phyloP scores from a whole-genome alignment of 2,797 vertebrate species.

The Pogoniulus pusillus region DNA sequence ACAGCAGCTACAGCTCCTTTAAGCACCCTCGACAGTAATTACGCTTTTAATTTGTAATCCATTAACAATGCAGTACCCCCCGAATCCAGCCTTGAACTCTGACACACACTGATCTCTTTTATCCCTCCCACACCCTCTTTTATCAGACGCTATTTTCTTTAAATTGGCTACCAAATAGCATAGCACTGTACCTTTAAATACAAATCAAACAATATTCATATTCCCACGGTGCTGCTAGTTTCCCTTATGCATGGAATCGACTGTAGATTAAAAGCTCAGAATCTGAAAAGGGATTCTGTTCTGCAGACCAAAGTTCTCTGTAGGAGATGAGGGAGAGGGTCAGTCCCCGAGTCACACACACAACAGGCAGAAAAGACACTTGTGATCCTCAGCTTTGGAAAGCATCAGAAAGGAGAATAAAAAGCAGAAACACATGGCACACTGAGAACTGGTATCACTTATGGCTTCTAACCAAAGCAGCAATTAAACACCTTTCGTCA shows the following conservation, averaged over 20 bases:
- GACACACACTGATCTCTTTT: slow-evolving; percentile 23
- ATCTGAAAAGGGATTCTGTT: slow-evolving; percentile 66
- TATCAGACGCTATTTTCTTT: slow-evolving; percentile 53
- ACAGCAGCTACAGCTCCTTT: slow-evolving; percentile 36
- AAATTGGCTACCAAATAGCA: slow-evolving; percentile 53
- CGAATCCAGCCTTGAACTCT: slow-evolving; percentile 33
- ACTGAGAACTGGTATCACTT: slow-evolving; percentile 70
- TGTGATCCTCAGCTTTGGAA: slow-evolving; percentile 68
- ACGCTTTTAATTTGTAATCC: slow-evolving; percentile 18
- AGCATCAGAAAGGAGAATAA: slow-evolving; percentile 70
- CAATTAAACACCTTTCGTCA: slow-evolving; percentile 66
- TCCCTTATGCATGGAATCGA: slow-evolving; percentile 61
- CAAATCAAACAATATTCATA: slow-evolving; percentile 73
- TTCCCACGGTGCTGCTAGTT: slow-evolving; percentile 66
- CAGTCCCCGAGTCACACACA: slow-evolving; percentile 73
- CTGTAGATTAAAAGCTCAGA: slow-evolving; percentile 70
- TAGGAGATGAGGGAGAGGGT: slow-evolving; percentile 68
- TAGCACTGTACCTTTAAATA: slow-evolving; percentile 70
- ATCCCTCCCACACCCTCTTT: slow-evolving; percentile 37
- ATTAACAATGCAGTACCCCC: slow-evolving; percentile 33
- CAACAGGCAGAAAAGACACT: slow-evolving; percentile 73
- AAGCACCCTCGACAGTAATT: slow-evolving; percentile 14
- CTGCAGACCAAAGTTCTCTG: slow-evolving; percentile 73
- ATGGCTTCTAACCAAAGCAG: slow-evolving; percentile 69
- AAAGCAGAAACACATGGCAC: slow-evolving; percentile 75